Conservation (phyloP, 2,113 vertebrate species). For the Oryzias javanicus region DNA sequence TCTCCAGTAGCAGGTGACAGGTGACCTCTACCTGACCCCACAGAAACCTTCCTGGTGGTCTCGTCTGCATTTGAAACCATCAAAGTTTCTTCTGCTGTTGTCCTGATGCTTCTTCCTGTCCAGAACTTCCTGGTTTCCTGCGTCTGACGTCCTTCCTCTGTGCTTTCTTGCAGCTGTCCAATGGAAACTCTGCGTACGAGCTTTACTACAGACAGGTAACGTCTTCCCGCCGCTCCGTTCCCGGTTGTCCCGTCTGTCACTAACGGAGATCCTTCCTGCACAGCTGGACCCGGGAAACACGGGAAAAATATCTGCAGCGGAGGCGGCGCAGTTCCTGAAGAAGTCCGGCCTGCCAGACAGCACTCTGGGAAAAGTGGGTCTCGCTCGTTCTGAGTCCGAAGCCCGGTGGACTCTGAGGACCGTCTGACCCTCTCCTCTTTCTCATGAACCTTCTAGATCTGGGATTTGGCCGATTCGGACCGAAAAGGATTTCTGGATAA, state of each 20-base stretch:
- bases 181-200: conserved; percentile 87
- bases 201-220: conserved; percentile 91
- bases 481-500: conserved; percentile 95
- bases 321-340: conserved; percentile 94
- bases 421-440: not conserved
- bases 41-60: too few relatives aligned
- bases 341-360: conserved; percentile 90
- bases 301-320: conserved; percentile 86
- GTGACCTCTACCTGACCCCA: too few relatives aligned
- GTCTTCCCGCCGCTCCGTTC: not conserved
- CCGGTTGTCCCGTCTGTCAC: not conserved
- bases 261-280: not conserved
- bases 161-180: conserved; percentile 79
- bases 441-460: conserved; percentile 79
- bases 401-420: not conserved
- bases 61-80: too few relatives aligned
- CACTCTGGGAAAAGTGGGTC: conserved; percentile 86
- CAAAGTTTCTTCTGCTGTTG: not conserved
- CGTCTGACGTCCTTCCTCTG: not conserved
- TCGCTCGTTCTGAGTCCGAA: not conserved
- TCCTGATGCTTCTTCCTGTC: not conserved
- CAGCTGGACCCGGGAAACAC: conserved; percentile 91
- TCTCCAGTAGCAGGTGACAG: too few relatives aligned
- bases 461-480: conserved; percentile 95
- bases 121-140: not conserved